phyloP scores from a whole-genome alignment of 1,140 invertebrate species.

The Drosophila prosaltans region DNA sequence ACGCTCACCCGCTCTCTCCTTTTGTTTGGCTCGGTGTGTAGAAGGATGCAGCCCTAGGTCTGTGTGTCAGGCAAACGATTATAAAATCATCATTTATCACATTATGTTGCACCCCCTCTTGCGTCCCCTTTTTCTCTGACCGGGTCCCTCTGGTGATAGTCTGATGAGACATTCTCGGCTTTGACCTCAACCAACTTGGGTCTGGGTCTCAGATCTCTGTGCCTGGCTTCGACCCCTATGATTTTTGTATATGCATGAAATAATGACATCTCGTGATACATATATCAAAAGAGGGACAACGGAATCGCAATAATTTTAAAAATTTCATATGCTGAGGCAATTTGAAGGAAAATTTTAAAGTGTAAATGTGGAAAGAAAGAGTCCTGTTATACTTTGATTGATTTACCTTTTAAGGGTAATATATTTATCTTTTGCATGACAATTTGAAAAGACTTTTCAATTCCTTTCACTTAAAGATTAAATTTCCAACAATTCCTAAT shows the following conservation, averaged over 20 bases:
- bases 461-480: background rate
- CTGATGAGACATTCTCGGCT: slow-evolving; percentile 42
- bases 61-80: slow-evolving; percentile 74
- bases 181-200: slow-evolving; percentile 44
- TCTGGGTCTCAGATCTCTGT: slow-evolving; percentile 22
- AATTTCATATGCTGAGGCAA: slow-evolving; percentile 28
- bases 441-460: background rate
- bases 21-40: background rate
- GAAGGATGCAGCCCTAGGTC: slow-evolving; percentile 1
- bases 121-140: slow-evolving; percentile 15
- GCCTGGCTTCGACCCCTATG: background rate
- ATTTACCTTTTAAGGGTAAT: too few species aligned
- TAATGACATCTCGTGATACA: slow-evolving; percentile 63
- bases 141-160: slow-evolving; percentile 46
- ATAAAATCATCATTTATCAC: slow-evolving; percentile 81
- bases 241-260: slow-evolving; percentile 33
- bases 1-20: background rate
- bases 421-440: too few species aligned
- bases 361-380: too few species aligned
- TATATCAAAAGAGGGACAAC: slow-evolving; percentile 39
- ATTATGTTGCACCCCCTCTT: slow-evolving; percentile 57
- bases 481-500: slow-evolving; percentile 21
- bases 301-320: background rate
- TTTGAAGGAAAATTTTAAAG: slow-evolving; percentile 1
- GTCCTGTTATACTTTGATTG: too few species aligned